Evolutionary conservation across 2,888 invertebrate genomes (phyloP).

Genomic region (Chrysotoxum bicinctum): DNA sequence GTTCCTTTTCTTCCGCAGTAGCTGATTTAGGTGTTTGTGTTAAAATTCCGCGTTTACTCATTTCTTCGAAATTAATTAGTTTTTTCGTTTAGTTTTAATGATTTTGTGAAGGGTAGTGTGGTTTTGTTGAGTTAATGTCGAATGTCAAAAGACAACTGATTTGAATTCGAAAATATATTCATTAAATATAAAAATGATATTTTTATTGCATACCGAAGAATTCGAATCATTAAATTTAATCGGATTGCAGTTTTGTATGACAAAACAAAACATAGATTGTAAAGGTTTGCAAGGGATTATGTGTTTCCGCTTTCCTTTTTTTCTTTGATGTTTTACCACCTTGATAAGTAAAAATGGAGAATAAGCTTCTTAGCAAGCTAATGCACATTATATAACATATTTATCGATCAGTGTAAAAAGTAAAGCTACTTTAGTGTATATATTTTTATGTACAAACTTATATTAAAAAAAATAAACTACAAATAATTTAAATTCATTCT

Average conservation of each 20-base stretch:
- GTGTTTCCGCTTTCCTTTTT: background rate
- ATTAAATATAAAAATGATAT: constrained; percentile 42
- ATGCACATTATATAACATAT: background rate
- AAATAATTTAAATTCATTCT: background rate
- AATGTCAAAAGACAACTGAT: constrained; percentile 47
- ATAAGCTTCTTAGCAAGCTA: background rate
- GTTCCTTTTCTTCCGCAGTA: constrained; percentile 77
- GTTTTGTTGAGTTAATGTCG: constrained; percentile 8
- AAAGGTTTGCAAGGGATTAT: constrained; percentile 19
- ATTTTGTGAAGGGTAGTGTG: background rate
- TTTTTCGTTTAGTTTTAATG: background rate
- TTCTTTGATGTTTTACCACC: background rate
- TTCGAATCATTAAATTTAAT: constrained; percentile 35
- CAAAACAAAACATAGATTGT: background rate
- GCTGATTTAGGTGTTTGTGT: background rate
- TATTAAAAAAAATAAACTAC: background rate
- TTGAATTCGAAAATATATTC: constrained; percentile 39
- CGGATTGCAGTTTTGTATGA: background rate
- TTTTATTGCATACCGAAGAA: background rate
- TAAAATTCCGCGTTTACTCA: constrained; percentile 13
- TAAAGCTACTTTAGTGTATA: background rate
- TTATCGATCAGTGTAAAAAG: constrained; percentile 12
- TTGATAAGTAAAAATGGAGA: background rate
- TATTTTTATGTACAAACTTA: background rate
- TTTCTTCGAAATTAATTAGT: background rate